These are phyloP conservation scores for Cettia cetti DNA, from an alignment of 2,113 vertebrate genomes.

Conservation along the genomic window DNA sequence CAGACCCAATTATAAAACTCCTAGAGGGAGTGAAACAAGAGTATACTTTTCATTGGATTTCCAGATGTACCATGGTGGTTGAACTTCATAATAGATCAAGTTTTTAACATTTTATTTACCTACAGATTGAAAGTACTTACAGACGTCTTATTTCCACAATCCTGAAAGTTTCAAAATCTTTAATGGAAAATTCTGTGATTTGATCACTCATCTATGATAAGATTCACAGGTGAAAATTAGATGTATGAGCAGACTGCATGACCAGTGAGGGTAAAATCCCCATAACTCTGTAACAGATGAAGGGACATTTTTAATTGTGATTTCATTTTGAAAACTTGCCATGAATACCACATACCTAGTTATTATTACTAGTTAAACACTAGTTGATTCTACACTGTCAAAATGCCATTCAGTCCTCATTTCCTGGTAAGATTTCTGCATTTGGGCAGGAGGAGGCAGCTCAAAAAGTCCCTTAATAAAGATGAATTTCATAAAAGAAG, in stretches of 20 bases:
- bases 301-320: background rate
- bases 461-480: background rate
- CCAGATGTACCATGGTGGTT: background rate
- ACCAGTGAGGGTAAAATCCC: fast-evolving
- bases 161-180: background rate
- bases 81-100: background rate
- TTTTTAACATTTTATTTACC: background rate
- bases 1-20: constrained; percentile 8
- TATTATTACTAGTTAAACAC: background rate
- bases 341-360: background rate
- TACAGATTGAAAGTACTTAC: background rate
- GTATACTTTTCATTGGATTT: background rate
- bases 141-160: background rate
- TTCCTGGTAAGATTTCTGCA: background rate
- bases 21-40: background rate
- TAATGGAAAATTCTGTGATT: background rate
- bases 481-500: background rate
- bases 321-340: background rate
- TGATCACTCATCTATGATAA: background rate
- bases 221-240: background rate
- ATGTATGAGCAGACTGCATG: background rate
- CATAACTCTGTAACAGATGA: background rate
- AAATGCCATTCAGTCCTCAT: background rate
- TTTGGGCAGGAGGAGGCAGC: fast-evolving
- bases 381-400: background rate